Conservation (phyloP, 2,888 invertebrate species). For the Blastobasis adustella region DNA sequence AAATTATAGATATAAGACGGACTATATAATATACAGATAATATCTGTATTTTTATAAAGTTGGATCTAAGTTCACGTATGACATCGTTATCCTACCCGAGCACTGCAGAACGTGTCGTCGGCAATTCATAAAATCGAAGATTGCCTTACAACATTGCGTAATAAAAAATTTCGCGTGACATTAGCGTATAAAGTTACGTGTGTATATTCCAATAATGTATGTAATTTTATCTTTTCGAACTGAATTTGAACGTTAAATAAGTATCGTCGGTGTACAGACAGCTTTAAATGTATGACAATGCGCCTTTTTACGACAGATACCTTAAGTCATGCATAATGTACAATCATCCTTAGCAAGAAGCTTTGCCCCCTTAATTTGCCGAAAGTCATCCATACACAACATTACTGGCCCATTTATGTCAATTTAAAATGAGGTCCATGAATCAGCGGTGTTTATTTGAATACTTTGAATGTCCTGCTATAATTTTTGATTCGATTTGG, state of each 20-base stretch:
- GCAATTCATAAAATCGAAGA: too few relatives aligned
- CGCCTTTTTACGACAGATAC: neutral
- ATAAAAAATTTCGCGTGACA: too few relatives aligned
- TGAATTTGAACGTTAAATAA: neutral
- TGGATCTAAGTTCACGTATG: too few relatives aligned
- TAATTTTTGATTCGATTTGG: constrained; percentile 3
- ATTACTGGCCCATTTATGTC: neutral
- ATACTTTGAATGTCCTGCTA: neutral
- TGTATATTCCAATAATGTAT: neutral
- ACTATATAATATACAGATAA: too few relatives aligned
- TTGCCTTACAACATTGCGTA: too few relatives aligned
- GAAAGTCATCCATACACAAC: neutral
- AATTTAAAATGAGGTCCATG: neutral
- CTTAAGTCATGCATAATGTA: neutral
- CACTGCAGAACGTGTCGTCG: too few relatives aligned
- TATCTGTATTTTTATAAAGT: too few relatives aligned
- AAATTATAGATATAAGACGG: too few relatives aligned
- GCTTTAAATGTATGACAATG: neutral
- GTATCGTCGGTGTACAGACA: neutral
- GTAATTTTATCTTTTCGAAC: neutral
- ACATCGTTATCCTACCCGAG: too few relatives aligned
- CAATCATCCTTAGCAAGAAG: neutral
- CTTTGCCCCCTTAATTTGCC: neutral
- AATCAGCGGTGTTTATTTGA: neutral
- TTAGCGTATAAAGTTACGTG: too few relatives aligned